These are phyloP conservation scores for Phalacrocorax brasilianus DNA, from an alignment of 2,113 vertebrate species.

Conservation along the genomic window DNA sequence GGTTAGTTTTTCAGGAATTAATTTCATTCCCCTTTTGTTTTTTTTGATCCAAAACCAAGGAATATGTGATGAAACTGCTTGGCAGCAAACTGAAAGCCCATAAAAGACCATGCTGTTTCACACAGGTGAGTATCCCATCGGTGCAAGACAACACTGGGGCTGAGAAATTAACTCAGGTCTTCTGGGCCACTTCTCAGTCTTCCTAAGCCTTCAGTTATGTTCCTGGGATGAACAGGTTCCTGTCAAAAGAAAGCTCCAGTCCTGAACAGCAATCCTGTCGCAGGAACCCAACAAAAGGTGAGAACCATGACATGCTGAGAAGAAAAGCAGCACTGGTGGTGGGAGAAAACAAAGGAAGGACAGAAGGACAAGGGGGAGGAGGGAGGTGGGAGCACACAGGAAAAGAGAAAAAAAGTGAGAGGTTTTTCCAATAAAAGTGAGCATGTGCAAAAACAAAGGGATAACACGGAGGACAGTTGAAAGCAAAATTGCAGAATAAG, in stretches of 20 bases:
- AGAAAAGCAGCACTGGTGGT: neutral
- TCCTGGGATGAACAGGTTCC: neutral
- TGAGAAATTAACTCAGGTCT: neutral
- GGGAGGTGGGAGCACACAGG: neutral
- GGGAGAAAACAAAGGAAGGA: neutral
- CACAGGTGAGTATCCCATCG: fast-evolving
- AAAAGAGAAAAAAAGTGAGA: neutral
- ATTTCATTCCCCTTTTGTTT: neutral
- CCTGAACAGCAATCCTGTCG: neutral
- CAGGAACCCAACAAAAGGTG: neutral
- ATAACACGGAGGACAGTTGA: neutral
- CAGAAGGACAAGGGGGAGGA: neutral
- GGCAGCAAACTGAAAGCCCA: neutral
- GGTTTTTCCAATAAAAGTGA: neutral
- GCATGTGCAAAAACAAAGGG: neutral
- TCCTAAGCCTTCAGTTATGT: neutral
- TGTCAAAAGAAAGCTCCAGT: neutral
- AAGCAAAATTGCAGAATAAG: neutral
- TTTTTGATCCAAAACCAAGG: neutral
- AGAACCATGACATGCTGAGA: neutral
- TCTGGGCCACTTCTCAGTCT: neutral
- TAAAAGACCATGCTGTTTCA: neutral
- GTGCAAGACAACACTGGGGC: neutral
- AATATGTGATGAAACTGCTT: neutral
- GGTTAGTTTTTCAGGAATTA: neutral